Base-by-base conservation (phyloP, 2,888 invertebrate species). In the Geophilus truncorum region DNA sequence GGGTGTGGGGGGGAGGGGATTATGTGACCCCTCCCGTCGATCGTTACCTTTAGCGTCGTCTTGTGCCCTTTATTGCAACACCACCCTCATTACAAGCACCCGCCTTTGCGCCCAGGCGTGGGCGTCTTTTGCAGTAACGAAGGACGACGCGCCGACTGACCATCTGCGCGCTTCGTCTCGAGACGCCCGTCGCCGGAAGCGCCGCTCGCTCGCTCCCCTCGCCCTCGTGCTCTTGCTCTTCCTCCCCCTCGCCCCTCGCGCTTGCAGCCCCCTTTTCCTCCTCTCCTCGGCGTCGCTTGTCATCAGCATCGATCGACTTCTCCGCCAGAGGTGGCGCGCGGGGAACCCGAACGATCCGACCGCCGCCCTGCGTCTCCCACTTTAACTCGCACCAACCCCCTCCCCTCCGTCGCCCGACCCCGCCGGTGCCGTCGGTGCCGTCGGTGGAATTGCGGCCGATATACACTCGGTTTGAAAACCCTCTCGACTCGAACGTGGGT, bases 111-210 rank as follows among this genome's bases (percentile, higher is more conserved):
- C 15, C n/a, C n/a, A n/a, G n/a, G 76, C 25, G 30, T 34, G 30
- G 23, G 23, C 25, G 30, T 28, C 15, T 76, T 76, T 18, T n/a
- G 76, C 18, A 18, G 76, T 30, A 18, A 21, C 21, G 30, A 34
- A 30, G 30, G 30, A 9, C 18, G 7, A 76, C 2, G 76, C 28
- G 76, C 30, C 12, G 76, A 76, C 25, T 32, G 57, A 62, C 57
- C 57, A 62, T 62, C 57, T 62, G 23, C 57, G 57, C 57, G 57
- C n/a, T 21, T 57, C 57, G 57, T 57, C 57, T 57, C 57, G n/a
- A 62, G 57, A 18, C 57, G 18, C 57, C 57, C 57, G 21, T 62
- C 57, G 57, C 21, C 57, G 57, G 57, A 62, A 62, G 57, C 57
- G 57, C 2, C 5, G n/a, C 57, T 23, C 21, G 7, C 57, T 23